phyloP scores from a whole-genome alignment of 2,797 vertebrate genomes.

The Oryzias dopingdopingensis region DNA sequence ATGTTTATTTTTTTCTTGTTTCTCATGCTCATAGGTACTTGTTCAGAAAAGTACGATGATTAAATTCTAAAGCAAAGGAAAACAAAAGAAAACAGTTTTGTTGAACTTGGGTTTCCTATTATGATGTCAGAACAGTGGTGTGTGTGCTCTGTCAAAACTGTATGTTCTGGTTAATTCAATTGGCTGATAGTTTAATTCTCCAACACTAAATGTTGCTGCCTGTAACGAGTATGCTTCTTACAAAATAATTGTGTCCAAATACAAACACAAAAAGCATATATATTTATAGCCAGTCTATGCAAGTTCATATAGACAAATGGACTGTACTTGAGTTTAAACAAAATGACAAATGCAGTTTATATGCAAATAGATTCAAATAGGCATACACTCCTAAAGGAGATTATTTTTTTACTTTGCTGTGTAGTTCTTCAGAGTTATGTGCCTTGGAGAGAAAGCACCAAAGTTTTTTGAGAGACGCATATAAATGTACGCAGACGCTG shows the following conservation, averaged over 20 bases:
- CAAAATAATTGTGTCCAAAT: background rate
- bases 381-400: constrained; percentile 19
- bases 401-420: constrained; percentile 28
- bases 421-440: constrained; percentile 47
- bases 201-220: too few relatives aligned
- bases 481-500: constrained; percentile 10
- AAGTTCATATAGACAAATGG: background rate
- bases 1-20: background rate
- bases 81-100: background rate
- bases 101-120: too few relatives aligned
- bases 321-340: constrained; percentile 3
- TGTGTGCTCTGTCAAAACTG: background rate
- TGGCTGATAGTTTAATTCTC: too few relatives aligned
- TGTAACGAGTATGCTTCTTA: background rate
- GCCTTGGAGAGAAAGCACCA: constrained; percentile 13
- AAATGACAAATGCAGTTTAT: constrained; percentile 1
- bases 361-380: constrained; percentile 26
- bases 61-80: too few relatives aligned
- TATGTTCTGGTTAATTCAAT: too few relatives aligned
- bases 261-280: background rate
- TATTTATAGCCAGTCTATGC: background rate
- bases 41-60: too few relatives aligned
- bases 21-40: background rate
- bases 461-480: constrained; percentile 3
- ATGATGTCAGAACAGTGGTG: too few relatives aligned